Evolutionary conservation across 2,888 invertebrate species (phyloP), one percentile per base, ranked within the genome.

Genomic region (Ypsolopha scabrella): DNA sequence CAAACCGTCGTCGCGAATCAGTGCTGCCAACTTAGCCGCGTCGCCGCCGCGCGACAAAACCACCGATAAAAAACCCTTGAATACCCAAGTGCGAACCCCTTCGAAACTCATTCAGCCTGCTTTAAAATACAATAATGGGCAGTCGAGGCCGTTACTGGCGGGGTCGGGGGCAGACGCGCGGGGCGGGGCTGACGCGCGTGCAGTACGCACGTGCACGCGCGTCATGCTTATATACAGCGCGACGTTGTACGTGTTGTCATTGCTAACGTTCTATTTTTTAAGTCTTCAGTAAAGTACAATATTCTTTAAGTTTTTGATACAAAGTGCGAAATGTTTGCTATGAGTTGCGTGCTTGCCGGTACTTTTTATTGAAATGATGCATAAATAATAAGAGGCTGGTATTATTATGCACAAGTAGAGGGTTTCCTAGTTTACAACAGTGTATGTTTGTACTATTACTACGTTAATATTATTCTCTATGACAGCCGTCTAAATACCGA

Each of bases 161-260:
- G 24, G 53, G 39, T 54, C 51, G 37, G 56, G 51, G 45, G 52
- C 48, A 53, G 53, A 53, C 52, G 50, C 50, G 50, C 52, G 54
- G 48, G 41, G 55, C 54, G 54, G 57, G 57, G 60, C 72, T 73
- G 41, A 68, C 24, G 24, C 24, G 24, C 24, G 2, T 24, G 24
- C 24, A 4, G 24, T 24, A 24, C 62, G 39, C 72, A 89, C 53
- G 78, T 88, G 68, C 86, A 87, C 58, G 82, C 87, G 79, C 64
- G 78, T 88, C 57, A 77, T 90, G 63, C 86, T 91, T 59, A 85
- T 88, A 54, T 87, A 89, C 64, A 88, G 88, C 68, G 70, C 72
- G 13, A 58, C 73, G 55, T 59, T 75, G 58, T 83, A 83, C 64
- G 70, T 72, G 61, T 63, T 78, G 46, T 72, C 79, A 54, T 68